A percentile compares a stretch with the other conserved stretches of the same genome.
Evolutionary conservation across 1,140 invertebrate genomes (phyloP).

Genomic region (Brachionus sp.): DNA sequence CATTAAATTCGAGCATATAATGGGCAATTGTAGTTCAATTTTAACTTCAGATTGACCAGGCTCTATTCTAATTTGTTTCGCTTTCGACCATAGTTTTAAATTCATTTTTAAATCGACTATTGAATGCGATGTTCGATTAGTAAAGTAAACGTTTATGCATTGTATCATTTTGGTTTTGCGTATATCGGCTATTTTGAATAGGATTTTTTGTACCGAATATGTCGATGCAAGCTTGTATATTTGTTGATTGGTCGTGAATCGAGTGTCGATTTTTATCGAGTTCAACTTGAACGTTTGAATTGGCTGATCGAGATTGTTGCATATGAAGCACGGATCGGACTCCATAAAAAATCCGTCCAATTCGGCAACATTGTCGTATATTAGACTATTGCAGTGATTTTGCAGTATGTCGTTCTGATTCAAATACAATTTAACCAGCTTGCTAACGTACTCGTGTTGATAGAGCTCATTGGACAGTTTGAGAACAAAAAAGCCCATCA

Average conservation of each 20-base stretch:
- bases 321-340: slow-evolving; percentile 91
- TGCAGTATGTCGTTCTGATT: slow-evolving; percentile 80
- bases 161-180: slow-evolving; percentile 91
- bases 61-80: slow-evolving; percentile 76
- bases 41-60: slow-evolving; percentile 91
- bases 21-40: slow-evolving; percentile 76
- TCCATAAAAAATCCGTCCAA: slow-evolving; percentile 93
- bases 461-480: slow-evolving; percentile 64
- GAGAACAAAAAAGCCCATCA: slow-evolving; percentile 85
- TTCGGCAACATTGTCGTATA: slow-evolving; percentile 77
- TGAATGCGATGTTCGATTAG: slow-evolving; percentile 87
- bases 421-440: slow-evolving; percentile 76
- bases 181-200: slow-evolving; percentile 84
- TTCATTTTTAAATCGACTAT: slow-evolving; percentile 93
- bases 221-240: slow-evolving; percentile 89
- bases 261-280: slow-evolving; percentile 88
- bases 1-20: slow-evolving; percentile 96
- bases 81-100: slow-evolving; percentile 86
- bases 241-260: slow-evolving; percentile 94
- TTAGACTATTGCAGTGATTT: slow-evolving; percentile 78
- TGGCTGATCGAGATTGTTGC: slow-evolving; percentile 92
- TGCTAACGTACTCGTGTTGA: slow-evolving; percentile 64
- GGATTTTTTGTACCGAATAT: slow-evolving; percentile 89
- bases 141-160: slow-evolving; percentile 92
- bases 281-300: slow-evolving; percentile 77